Conservation (phyloP, 2,888 invertebrate genomes). For the Aethes cnicana region DNA sequence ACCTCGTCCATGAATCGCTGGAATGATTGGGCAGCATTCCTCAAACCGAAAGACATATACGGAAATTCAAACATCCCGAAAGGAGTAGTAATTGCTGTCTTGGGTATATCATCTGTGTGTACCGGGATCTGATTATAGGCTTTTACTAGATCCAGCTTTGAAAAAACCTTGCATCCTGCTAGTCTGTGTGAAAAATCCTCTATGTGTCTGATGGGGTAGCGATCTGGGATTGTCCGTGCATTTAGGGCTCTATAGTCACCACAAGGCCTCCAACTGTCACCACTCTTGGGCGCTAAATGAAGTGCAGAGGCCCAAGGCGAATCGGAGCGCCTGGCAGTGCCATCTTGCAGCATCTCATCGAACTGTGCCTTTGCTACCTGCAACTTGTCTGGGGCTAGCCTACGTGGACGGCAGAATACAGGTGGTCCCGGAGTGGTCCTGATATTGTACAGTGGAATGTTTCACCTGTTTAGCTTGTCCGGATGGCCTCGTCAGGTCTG, state of each 20-base stretch:
- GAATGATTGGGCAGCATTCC: conserved; percentile 57
- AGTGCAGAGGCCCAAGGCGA: too few relatives aligned
- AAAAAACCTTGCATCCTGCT: too few relatives aligned
- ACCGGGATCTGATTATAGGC: too few relatives aligned
- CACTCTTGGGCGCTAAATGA: too few relatives aligned
- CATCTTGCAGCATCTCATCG: conserved; percentile 30
- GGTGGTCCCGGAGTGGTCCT: conserved; percentile 22
- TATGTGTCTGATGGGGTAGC: conserved; percentile 34
- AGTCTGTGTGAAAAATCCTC: conserved; percentile 31
- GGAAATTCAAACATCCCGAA: too few relatives aligned
- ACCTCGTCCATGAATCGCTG: conserved; percentile 49
- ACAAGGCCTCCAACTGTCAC: conserved; percentile 32
- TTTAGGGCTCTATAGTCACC: conserved; percentile 35
- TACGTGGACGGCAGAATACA: conserved; percentile 23
- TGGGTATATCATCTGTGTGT: too few relatives aligned
- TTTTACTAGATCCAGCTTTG: conserved; percentile 29
- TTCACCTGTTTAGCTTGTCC: conserved; percentile 23
- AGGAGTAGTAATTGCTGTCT: too few relatives aligned
- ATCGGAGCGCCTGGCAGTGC: conserved; percentile 33
- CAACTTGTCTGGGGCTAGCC: conserved; percentile 36
- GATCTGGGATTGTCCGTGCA: conserved; percentile 34
- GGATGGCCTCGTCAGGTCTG: conserved; percentile 13
- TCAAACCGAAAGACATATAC: too few relatives aligned
- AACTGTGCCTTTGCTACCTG: conserved; percentile 35
- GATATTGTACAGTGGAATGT: conserved; percentile 36